These are phyloP conservation scores for Protomyctophum bolini DNA, from an alignment of 2,113 vertebrate species.

Conservation along the genomic window DNA sequence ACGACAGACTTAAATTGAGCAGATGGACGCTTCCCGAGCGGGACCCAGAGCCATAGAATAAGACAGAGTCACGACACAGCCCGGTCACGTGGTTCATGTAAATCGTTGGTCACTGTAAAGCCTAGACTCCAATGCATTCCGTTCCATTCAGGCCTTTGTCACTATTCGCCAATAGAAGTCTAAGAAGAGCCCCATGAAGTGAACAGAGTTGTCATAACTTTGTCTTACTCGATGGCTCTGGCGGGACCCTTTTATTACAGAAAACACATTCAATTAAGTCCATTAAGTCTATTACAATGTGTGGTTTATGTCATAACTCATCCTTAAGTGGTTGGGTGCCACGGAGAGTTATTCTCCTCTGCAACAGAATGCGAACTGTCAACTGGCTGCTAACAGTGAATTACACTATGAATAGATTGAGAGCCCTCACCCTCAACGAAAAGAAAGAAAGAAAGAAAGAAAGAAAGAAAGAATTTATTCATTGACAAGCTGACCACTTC, in stretches of 20 bases:
- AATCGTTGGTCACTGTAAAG: too few species aligned
- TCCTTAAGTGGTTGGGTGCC: background rate
- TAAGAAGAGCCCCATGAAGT: too few species aligned
- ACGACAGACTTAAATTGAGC: too few species aligned
- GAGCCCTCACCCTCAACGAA: constrained; percentile 42
- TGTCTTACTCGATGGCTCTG: too few species aligned
- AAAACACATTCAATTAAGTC: background rate
- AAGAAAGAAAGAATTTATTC: constrained; percentile 32
- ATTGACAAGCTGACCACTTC: constrained; percentile 66
- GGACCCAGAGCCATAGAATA: too few species aligned
- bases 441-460: constrained; percentile 43
- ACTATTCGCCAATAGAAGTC: too few species aligned
- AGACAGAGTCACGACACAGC: too few species aligned
- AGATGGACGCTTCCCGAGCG: too few species aligned
- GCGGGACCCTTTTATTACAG: background rate
- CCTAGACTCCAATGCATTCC: too few species aligned
- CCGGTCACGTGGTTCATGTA: too few species aligned
- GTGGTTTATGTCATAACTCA: background rate
- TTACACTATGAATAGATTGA: constrained; percentile 34
- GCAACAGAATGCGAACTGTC: constrained; percentile 28
- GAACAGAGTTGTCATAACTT: too few species aligned
- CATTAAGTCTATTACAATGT: background rate
- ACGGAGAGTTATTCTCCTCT: background rate
- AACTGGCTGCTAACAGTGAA: constrained; percentile 2
- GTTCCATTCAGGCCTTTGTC: too few species aligned